Evolutionary conservation across 2,113 vertebrate genomes (phyloP).

Genomic region (Ahaetulla prasina): DNA sequence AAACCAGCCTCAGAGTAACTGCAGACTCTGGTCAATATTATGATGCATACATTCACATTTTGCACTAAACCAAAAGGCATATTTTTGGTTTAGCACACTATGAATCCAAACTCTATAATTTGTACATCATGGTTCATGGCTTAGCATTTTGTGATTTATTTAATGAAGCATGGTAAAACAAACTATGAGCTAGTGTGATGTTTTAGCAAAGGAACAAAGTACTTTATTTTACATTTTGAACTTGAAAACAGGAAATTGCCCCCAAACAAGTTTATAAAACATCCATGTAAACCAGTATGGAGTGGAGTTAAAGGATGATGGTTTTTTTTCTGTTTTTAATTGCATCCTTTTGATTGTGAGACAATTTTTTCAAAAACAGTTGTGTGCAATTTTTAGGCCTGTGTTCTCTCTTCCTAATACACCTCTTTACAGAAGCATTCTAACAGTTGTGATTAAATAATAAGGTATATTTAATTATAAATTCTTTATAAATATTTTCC

Average conservation of each 20-base stretch:
- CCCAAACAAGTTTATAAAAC: not conserved
- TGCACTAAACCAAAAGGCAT: not conserved
- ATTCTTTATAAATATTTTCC: not conserved
- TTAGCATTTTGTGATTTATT: not conserved
- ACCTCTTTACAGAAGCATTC: not conserved
- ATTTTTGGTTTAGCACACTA: not conserved
- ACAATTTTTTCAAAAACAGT: not conserved
- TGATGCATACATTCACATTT: not conserved
- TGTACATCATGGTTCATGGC: not conserved
- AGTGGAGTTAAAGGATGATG: not conserved
- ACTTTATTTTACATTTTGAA: not conserved
- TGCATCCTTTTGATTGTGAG: not conserved
- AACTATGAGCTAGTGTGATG: not conserved
- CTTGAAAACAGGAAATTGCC: not conserved
- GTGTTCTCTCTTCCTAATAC: not conserved
- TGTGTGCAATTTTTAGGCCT: not conserved
- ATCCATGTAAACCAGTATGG: not conserved
- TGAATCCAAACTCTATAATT: not conserved
- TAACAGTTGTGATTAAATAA: not conserved
- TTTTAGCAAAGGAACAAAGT: not conserved
- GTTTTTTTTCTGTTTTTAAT: not conserved
- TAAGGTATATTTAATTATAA: not conserved
- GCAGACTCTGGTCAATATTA: not conserved
- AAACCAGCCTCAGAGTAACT: not conserved
- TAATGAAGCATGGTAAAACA: not conserved